Conservation (phyloP, 2,888 invertebrate species). For the Dynastes grantii region DNA sequence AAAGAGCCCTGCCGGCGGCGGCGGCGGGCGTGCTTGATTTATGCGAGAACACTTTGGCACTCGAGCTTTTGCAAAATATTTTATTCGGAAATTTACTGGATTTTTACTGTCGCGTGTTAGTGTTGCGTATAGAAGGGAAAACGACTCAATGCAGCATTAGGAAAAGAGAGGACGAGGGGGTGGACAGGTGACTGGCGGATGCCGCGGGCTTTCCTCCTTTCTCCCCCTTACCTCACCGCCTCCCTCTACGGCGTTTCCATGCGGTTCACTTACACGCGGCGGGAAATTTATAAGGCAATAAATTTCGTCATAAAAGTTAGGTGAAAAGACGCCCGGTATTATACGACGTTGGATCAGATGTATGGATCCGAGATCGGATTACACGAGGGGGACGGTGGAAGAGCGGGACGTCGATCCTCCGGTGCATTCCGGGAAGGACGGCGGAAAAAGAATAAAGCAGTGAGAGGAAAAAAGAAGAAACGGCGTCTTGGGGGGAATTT, state of each 20-base stretch:
- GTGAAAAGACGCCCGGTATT: slow-evolving; percentile 27
- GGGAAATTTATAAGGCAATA: slow-evolving; percentile 42
- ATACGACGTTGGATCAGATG: slow-evolving; percentile 32
- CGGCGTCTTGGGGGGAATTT: slow-evolving; percentile 15
- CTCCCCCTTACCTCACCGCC: neutral
- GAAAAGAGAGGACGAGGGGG: neutral
- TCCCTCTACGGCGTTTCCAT: neutral
- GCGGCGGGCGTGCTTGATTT: slow-evolving; percentile 27
- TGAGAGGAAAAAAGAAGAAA: slow-evolving; percentile 9
- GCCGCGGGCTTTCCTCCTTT: neutral
- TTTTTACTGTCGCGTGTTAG: slow-evolving; percentile 46
- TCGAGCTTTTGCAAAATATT: slow-evolving; percentile 36
- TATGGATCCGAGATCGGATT: slow-evolving; percentile 43
- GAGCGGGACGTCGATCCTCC: neutral
- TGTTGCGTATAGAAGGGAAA: slow-evolving; percentile 14
- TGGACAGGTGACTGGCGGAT: slow-evolving; percentile 24
- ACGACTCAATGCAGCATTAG: neutral
- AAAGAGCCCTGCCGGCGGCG: slow-evolving; percentile 2
- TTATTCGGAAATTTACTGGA: slow-evolving; percentile 44
- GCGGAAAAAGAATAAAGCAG: neutral
- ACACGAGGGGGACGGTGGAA: neutral
- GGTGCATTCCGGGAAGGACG: neutral
- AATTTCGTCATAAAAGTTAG: slow-evolving; percentile 46
- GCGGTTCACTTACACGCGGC: slow-evolving; percentile 40
- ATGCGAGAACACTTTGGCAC: slow-evolving; percentile 36